Conservation (phyloP, 2,797 vertebrate genomes). For the Halcyon badia region DNA sequence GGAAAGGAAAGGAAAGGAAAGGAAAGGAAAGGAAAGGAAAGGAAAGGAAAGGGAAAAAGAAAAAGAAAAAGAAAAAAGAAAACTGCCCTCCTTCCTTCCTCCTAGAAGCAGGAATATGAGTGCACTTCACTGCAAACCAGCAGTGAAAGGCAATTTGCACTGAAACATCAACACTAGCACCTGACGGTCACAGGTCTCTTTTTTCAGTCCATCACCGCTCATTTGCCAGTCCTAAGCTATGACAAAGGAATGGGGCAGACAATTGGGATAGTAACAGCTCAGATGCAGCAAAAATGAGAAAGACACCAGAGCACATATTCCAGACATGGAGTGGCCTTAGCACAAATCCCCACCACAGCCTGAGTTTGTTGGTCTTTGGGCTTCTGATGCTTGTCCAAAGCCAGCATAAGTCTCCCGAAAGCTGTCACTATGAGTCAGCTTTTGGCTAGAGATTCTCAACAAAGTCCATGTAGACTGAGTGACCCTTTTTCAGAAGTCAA, state of each 20-base stretch:
- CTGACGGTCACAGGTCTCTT: background rate
- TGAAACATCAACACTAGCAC: background rate
- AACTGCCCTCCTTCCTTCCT: too few relatives aligned
- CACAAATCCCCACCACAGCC: background rate
- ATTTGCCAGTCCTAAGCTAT: background rate
- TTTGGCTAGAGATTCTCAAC: background rate
- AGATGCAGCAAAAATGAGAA: accelerated
- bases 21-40: too few relatives aligned
- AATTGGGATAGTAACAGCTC: background rate
- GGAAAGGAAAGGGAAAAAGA: too few relatives aligned
- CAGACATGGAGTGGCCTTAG: background rate
- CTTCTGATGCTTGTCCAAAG: background rate
- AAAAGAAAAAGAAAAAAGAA: too few relatives aligned
- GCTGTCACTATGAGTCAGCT: background rate
- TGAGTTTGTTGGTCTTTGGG: background rate
- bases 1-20: too few relatives aligned
- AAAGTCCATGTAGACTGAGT: background rate
- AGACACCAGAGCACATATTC: accelerated
- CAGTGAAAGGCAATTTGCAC: background rate
- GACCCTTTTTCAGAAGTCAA: background rate
- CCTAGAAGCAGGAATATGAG: background rate
- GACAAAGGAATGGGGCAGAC: background rate
- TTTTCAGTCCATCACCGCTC: background rate
- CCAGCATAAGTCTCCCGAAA: background rate
- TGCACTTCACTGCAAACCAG: background rate